Evolutionary conservation across 2,888 invertebrate genomes (phyloP).

Genomic region (Parnassius smintheus): DNA sequence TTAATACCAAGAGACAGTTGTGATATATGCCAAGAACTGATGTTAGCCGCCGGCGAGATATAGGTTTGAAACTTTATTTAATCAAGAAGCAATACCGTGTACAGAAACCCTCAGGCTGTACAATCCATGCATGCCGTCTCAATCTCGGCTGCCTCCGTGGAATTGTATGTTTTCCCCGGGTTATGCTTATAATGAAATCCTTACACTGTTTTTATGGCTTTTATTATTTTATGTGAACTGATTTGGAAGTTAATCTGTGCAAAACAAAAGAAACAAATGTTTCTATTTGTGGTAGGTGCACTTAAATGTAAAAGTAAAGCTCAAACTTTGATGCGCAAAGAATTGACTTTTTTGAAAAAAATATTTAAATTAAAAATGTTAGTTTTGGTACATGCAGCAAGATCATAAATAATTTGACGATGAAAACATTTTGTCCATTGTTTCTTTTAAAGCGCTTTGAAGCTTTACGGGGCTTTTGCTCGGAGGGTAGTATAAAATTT

Average conservation of each 20-base stretch:
- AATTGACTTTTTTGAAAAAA: neutral
- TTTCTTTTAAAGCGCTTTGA: conserved; percentile 52
- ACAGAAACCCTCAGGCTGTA: conserved; percentile 47
- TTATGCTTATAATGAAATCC: conserved; percentile 73
- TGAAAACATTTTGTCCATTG: conserved; percentile 44
- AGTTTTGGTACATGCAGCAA: conserved; percentile 25
- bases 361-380: conserved; percentile 18
- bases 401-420: conserved; percentile 30
- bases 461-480: conserved; percentile 58
- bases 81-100: conserved; percentile 63
- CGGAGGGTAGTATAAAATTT: conserved; percentile 80
- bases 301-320: neutral
- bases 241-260: conserved; percentile 10
- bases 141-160: conserved; percentile 69
- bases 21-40: conserved; percentile 66
- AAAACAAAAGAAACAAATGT: neutral
- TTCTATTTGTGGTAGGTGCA: neutral
- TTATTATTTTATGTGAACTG: conserved; percentile 7
- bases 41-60: conserved; percentile 65
- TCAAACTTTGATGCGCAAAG: neutral
- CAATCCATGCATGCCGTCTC: conserved; percentile 68
- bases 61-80: conserved; percentile 75
- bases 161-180: conserved; percentile 70
- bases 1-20: conserved; percentile 30
- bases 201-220: conserved; percentile 1